Conservation (phyloP, 2,113 vertebrate species). For the Pagrus major region DNA sequence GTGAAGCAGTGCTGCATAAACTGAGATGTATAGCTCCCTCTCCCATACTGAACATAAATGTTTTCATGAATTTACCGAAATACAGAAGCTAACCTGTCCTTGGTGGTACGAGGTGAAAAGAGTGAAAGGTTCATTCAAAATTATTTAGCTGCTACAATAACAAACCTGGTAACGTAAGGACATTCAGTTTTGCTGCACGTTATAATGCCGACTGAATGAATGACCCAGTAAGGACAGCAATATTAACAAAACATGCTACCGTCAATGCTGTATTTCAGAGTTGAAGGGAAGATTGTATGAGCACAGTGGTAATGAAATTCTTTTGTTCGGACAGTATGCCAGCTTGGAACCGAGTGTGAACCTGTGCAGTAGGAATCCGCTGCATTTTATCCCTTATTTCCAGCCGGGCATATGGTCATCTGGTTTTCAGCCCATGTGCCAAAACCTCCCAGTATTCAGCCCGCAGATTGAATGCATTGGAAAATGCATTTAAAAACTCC, state of each 20-base stretch:
- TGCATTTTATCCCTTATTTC: background rate
- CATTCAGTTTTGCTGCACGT: slow-evolving; percentile 4
- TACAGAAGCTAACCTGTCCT: background rate
- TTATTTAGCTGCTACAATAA: background rate
- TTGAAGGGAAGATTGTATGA: background rate
- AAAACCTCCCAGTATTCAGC: slow-evolving; percentile 9
- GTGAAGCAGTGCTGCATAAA: background rate
- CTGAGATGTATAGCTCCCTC: background rate
- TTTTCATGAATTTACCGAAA: background rate
- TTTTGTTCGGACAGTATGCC: background rate
- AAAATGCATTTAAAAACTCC: slow-evolving; percentile 45
- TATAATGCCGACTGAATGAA: background rate
- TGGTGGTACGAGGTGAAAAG: background rate
- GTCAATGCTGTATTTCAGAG: background rate
- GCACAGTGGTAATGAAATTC: background rate
- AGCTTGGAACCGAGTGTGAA: background rate
- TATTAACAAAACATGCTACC: background rate
- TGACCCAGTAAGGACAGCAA: background rate
- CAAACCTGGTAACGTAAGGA: no score
- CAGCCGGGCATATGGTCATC: background rate
- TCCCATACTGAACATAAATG: background rate
- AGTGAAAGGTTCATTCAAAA: background rate
- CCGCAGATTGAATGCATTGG: slow-evolving; percentile 13
- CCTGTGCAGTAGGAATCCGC: background rate
- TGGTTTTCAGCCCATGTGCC: slow-evolving; percentile 19